Conservation (phyloP, 2,113 vertebrate genomes). For the Paedocypris sp. region DNA sequence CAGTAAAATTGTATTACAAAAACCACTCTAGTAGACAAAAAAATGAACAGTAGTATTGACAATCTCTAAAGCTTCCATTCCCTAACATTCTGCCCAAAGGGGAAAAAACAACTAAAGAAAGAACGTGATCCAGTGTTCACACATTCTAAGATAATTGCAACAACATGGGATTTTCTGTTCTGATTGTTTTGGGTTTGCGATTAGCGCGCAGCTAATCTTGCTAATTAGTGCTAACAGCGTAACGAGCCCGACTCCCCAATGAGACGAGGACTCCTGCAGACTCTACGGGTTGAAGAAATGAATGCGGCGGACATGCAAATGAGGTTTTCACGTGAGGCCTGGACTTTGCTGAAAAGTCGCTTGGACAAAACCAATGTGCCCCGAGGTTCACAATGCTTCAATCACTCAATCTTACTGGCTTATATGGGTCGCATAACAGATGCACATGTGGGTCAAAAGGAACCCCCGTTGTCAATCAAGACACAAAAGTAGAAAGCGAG, state of each 20-base stretch:
- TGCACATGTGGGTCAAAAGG: slow-evolving; percentile 61
- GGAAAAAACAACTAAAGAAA: not conserved
- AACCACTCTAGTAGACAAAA: not conserved
- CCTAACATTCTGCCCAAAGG: not conserved
- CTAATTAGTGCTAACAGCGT: slow-evolving; percentile 37
- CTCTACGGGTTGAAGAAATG: not conserved
- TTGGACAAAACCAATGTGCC: slow-evolving; percentile 35
- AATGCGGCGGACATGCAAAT: slow-evolving; percentile 11
- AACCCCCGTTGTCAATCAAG: slow-evolving; percentile 64
- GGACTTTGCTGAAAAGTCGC: slow-evolving; percentile 23
- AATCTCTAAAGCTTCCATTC: not conserved
- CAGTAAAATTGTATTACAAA: too few relatives aligned
- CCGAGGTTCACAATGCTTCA: slow-evolving; percentile 40
- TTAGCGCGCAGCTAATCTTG: slow-evolving; percentile 38
- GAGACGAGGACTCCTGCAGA: slow-evolving; percentile 21
- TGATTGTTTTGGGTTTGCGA: slow-evolving; percentile 27
- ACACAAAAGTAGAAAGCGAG: slow-evolving; percentile 34
- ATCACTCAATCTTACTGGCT: slow-evolving; percentile 56
- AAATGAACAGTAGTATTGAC: not conserved
- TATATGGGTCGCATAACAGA: slow-evolving; percentile 56
- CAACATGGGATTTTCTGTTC: slow-evolving; percentile 19
- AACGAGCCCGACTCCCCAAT: slow-evolving; percentile 23
- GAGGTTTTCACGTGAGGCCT: not conserved
- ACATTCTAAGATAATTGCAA: slow-evolving; percentile 15
- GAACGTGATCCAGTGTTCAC: slow-evolving; percentile 18